A percentile compares a stretch with the other conserved stretches of the same genome.
These are phyloP conservation scores for Monochamus alternatus DNA, from an alignment of 2,888 invertebrate species.

Conservation along the genomic window DNA sequence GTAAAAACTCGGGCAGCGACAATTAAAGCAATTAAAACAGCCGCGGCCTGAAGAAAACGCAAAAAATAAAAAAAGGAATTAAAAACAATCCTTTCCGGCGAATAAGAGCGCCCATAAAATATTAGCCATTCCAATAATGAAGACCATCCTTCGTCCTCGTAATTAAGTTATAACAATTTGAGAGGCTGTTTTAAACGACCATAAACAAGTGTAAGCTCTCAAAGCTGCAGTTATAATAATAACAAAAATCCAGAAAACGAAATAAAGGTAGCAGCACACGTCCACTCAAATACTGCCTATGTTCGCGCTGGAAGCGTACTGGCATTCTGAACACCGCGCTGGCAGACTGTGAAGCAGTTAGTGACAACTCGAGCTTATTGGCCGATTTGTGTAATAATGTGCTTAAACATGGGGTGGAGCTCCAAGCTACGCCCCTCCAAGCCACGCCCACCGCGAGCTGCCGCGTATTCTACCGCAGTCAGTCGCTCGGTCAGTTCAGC, in stretches of 20 bases:
- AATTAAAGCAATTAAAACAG: slow-evolving; percentile 37
- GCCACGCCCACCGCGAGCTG: slow-evolving; percentile 45
- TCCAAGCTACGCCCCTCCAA: slow-evolving; percentile 45
- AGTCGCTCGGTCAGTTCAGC: slow-evolving; percentile 62
- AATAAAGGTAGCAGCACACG: slow-evolving; percentile 62
- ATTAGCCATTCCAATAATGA: slow-evolving; percentile 52
- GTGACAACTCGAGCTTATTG: slow-evolving; percentile 58
- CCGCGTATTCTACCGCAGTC: slow-evolving; percentile 53
- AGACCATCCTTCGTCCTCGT: slow-evolving; percentile 55
- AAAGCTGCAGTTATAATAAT: slow-evolving; percentile 67
- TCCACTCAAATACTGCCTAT: slow-evolving; percentile 45
- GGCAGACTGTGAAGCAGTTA: slow-evolving; percentile 56
- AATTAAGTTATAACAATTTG: slow-evolving; percentile 70
- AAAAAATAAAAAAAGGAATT: slow-evolving; percentile 26
- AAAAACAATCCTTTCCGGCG: slow-evolving; percentile 29
- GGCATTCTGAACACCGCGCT: slow-evolving; percentile 42
- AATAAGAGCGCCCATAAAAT: slow-evolving; percentile 45
- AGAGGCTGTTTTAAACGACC: slow-evolving; percentile 67
- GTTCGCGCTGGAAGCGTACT: neutral
- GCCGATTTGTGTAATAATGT: slow-evolving; percentile 58
- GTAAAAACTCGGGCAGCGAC: slow-evolving; percentile 18
- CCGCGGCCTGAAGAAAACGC: neutral
- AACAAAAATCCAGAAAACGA: slow-evolving; percentile 67
- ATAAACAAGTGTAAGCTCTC: slow-evolving; percentile 70
- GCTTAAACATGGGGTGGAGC: slow-evolving; percentile 58